Base-by-base conservation (phyloP, 2,888 invertebrate species). In the Hypena proboscidalis region DNA sequence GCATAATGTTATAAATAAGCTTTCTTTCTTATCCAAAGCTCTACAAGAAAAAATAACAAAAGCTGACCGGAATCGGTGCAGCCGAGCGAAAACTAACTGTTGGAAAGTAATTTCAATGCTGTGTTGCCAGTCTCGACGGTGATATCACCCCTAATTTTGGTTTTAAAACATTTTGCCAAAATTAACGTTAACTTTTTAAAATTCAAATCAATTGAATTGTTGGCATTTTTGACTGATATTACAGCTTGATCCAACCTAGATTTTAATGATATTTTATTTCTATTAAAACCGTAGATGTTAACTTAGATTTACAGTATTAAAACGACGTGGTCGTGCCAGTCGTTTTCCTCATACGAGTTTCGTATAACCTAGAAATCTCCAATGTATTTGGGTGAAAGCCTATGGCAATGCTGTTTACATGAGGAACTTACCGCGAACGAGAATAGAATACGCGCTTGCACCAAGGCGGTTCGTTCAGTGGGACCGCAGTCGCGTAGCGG, bases 1-100 rank as follows among this genome's bases (percentile, higher is more conserved):
- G n/a, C n/a, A n/a, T n/a, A n/a, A n/a, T n/a, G n/a, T n/a, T n/a
- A n/a, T n/a, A n/a, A n/a, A 76, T 74, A 74, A 76, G 74, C 77
- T 78, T 77, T 78, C 76, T 74, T 80, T 76, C 65, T 66, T 42
- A 37, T 35, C 15, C 27, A 34, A 44, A 45, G 44, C 41, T 53
- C 20, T 38, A 15, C 20, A 19, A 19, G 22, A 34, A 44, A 57
- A 45, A 66, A 67, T 41, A 17, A 59, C 46, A 67, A 58, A 63
- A 77, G 65, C 61, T 75, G 78, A 77, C 82, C 83, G 83, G 85
- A 88, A 86, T 86, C 81, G 77, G 80, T 85, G 87, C 86, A 87
- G 66, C 80, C 82, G 71, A 83, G 88, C 88, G 85, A 87, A 85
- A 86, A 86, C 73, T 88, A 86, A 88, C 88, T 82, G 90, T 89